Conservation (phyloP, 2,113 vertebrate species). For the Hyperopisus bebe region DNA sequence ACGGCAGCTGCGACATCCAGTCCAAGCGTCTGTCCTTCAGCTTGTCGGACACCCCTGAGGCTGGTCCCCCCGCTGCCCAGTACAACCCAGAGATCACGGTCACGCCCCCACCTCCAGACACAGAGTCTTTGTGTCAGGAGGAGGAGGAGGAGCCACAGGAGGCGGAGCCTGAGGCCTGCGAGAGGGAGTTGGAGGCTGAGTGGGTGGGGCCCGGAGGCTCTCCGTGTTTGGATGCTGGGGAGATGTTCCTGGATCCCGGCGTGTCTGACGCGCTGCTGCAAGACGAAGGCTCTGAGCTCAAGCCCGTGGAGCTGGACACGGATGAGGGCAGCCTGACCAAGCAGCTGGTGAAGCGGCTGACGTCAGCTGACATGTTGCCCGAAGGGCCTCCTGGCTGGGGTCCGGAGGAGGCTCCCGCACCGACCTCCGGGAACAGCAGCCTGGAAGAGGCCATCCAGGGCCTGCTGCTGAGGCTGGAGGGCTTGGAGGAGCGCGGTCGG, state of each 20-base stretch:
- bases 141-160: slow-evolving; percentile 39
- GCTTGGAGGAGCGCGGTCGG: slow-evolving; percentile 77
- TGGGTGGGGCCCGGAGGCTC: slow-evolving; percentile 58
- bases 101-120: slow-evolving; percentile 69
- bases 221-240: slow-evolving; percentile 47
- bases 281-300: slow-evolving; percentile 78
- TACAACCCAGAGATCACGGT: slow-evolving; percentile 77
- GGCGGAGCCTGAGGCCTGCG: slow-evolving; percentile 36
- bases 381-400: slow-evolving; percentile 53
- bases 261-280: slow-evolving; percentile 62
- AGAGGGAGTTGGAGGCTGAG: slow-evolving; percentile 50
- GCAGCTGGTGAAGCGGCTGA: slow-evolving; percentile 89
- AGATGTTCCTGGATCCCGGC: slow-evolving; percentile 60
- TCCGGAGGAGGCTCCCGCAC: slow-evolving; percentile 72
- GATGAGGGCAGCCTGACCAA: slow-evolving; percentile 86
- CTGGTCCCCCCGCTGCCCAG: slow-evolving; percentile 52
- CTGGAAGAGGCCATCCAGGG: slow-evolving; percentile 87
- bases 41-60: slow-evolving; percentile 70
- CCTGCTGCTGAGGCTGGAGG: slow-evolving; percentile 78
- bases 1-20: slow-evolving; percentile 60
- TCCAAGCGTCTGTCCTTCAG: slow-evolving; percentile 82
- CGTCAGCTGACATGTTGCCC: slow-evolving; percentile 67
- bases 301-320: slow-evolving; percentile 88
- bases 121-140: slow-evolving; percentile 29
- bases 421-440: slow-evolving; percentile 76